Percentiles rank a stretch among this genome's conserved stretches.
Evolutionary conservation across 2,888 invertebrate genomes (phyloP).

Genomic region (Heliconius ismenius): DNA sequence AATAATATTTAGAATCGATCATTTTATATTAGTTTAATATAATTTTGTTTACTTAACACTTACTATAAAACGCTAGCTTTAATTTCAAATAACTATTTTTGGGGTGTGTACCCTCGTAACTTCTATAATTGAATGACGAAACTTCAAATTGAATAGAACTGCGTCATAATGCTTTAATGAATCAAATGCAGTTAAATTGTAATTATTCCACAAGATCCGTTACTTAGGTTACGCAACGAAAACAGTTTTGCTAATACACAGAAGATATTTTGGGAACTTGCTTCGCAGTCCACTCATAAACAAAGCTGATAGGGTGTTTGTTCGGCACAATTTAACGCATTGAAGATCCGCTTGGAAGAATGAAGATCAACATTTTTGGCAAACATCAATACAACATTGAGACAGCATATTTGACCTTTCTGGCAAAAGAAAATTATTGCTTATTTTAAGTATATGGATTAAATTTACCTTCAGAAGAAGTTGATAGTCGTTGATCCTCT

Average conservation of each 20-base stretch:
- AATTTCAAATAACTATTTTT: neutral
- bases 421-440: constrained; percentile 6
- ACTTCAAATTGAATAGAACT: neutral
- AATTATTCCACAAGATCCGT: constrained; percentile 13
- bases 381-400: constrained; percentile 15
- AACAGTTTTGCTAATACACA: constrained; percentile 28
- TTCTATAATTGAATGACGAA: neutral
- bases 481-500: constrained; percentile 98
- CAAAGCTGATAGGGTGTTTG: constrained; percentile 34
- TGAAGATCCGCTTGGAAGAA: constrained; percentile 20
- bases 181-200: constrained; percentile 27
- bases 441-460: neutral
- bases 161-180: constrained; percentile 9
- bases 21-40: too few species aligned
- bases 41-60: too few species aligned
- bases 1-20: neutral
- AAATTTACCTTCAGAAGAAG: constrained; percentile 91
- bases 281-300: constrained; percentile 35
- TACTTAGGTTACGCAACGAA: constrained; percentile 19
- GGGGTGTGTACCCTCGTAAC: neutral
- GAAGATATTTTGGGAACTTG: constrained; percentile 37
- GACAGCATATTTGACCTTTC: constrained; percentile 15
- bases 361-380: constrained; percentile 30
- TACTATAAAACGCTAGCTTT: neutral
- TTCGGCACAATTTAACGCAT: constrained; percentile 30